phyloP scores from a whole-genome alignment of 1,140 invertebrate genomes.

The Drosophila nannoptera region DNA sequence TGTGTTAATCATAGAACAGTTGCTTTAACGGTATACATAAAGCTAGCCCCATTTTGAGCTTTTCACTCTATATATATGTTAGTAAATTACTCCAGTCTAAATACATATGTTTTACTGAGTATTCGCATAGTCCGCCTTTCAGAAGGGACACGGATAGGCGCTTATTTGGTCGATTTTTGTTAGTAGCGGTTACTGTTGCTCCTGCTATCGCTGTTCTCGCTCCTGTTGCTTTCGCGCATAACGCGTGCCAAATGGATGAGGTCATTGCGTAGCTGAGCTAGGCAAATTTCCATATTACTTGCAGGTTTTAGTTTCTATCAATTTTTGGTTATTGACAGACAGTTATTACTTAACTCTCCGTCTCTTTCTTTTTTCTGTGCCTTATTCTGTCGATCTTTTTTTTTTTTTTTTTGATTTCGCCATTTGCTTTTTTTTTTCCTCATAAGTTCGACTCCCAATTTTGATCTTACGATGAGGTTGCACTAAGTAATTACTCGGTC shows the following conservation, averaged over 20 bases:
- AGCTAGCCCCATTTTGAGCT: not conserved
- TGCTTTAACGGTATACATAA: not conserved
- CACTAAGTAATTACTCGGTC: conserved; percentile 32
- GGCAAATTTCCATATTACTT: conserved; percentile 31
- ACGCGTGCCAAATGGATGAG: conserved; percentile 45
- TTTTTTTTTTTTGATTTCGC: too few relatives aligned
- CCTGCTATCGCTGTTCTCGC: conserved; percentile 6
- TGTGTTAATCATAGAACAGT: not conserved
- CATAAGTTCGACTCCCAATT: conserved; percentile 26
- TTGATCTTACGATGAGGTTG: conserved; percentile 39
- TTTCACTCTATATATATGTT: not conserved
- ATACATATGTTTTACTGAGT: not conserved
- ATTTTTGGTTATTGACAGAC: conserved; percentile 17
- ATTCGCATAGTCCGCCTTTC: not conserved
- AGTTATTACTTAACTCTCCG: conserved; percentile 12
- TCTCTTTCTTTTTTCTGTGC: not conserved
- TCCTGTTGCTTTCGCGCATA: conserved; percentile 41
- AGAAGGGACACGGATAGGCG: conserved; percentile 8
- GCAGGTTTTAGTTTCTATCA: conserved; percentile 34
- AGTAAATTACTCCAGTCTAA: not conserved
- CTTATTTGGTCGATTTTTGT: conserved; percentile 66
- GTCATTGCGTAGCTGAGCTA: conserved; percentile 44
- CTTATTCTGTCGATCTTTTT: not conserved
- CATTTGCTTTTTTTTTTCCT: conserved; percentile 18
- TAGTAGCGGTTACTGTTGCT: conserved; percentile 29